These are phyloP conservation scores for Germaria angustata DNA, from an alignment of 2,888 invertebrate species.

Conservation along the genomic window DNA sequence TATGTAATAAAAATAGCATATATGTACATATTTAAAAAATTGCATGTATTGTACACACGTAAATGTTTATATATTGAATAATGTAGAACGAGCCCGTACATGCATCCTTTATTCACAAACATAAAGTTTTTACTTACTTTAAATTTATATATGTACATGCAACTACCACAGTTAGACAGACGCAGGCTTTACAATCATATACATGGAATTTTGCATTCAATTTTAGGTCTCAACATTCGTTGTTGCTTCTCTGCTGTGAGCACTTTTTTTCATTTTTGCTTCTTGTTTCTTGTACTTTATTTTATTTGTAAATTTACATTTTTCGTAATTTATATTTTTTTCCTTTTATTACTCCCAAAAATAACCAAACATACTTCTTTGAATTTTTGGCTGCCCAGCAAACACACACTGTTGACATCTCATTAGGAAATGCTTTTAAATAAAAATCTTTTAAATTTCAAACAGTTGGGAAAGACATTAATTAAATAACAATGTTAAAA, in stretches of 20 bases:
- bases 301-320: constrained; percentile 41
- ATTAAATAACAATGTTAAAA: no score
- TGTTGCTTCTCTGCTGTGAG: not conserved
- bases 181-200: not conserved
- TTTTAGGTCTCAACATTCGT: not conserved
- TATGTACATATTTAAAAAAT: constrained; percentile 35
- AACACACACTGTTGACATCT: no score
- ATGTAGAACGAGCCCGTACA: constrained; percentile 19
- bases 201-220: constrained; percentile 14
- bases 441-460: no score
- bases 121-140: constrained; percentile 35
- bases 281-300: constrained; percentile 24
- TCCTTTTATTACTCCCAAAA: constrained; percentile 28
- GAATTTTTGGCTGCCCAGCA: not conserved
- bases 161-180: constrained; percentile 20
- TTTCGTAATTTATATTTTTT: constrained; percentile 25
- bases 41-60: not conserved
- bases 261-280: not conserved
- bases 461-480: no score
- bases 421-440: no score
- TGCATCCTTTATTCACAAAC: constrained; percentile 29
- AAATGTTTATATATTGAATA: constrained; percentile 40
- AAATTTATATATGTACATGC: constrained; percentile 12
- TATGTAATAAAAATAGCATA: constrained; percentile 21
- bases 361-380: not conserved